Conservation (phyloP, 2,797 vertebrate genomes). For the Phrynocephalus guinanensis region DNA sequence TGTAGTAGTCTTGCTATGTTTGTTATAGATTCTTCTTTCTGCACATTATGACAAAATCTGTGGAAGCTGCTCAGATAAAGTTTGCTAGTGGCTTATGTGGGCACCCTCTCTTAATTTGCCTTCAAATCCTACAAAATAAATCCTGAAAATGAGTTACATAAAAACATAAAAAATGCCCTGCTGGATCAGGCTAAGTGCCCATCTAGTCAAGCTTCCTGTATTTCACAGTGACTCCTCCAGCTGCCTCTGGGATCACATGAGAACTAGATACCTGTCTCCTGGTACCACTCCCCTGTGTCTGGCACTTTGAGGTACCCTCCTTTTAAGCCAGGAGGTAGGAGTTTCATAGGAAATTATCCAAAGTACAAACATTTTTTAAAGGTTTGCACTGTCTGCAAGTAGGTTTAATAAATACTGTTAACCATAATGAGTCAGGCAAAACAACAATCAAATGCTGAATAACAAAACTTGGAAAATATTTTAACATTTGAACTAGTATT, state of each 20-base stretch:
- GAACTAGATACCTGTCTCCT: no score
- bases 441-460: neutral
- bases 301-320: no score
- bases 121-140: conserved; percentile 8
- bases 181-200: no score
- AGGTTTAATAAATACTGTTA: conserved; percentile 2
- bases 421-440: conserved; percentile 28
- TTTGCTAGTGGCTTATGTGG: conserved; percentile 20
- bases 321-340: no score
- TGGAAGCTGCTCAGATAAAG: conserved; percentile 40
- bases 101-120: conserved; percentile 24
- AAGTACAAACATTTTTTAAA: neutral
- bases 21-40: conserved; percentile 17
- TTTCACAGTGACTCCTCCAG: neutral
- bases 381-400: conserved; percentile 24
- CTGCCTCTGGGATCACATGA: no score
- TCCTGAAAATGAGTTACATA: conserved; percentile 24
- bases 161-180: neutral
- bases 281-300: no score
- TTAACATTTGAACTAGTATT: conserved; percentile 36
- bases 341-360: neutral
- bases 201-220: no score
- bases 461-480: conserved; percentile 35
- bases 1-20: neutral
- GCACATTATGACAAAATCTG: neutral